phyloP scores from a whole-genome alignment of 1,140 invertebrate genomes.

The Trichonephila clavata region DNA sequence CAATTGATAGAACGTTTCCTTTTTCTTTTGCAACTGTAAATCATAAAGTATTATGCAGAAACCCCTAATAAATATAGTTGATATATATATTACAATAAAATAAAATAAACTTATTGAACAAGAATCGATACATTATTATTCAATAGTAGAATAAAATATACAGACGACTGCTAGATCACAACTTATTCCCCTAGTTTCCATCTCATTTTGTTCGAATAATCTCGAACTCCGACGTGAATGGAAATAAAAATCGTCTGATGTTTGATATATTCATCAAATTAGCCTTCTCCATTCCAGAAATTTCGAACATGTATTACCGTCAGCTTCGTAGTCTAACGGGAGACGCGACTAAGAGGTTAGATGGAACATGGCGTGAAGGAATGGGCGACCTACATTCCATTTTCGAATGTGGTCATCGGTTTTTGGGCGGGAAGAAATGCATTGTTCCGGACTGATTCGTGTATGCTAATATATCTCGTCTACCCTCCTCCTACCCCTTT shows the following conservation, averaged over 20 bases:
- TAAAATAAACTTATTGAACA: too few relatives aligned
- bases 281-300: neutral
- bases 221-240: too few relatives aligned
- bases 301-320: neutral
- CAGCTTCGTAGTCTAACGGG: neutral
- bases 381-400: conserved; percentile 5
- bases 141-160: too few relatives aligned
- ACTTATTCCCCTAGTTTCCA: too few relatives aligned
- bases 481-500: neutral
- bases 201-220: too few relatives aligned
- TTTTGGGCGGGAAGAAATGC: conserved; percentile 18
- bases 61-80: too few relatives aligned
- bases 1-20: too few relatives aligned
- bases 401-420: conserved; percentile 10
- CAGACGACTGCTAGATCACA: too few relatives aligned
- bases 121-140: too few relatives aligned
- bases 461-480: neutral
- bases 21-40: too few relatives aligned
- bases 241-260: neutral
- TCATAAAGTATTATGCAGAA: too few relatives aligned
- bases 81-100: too few relatives aligned
- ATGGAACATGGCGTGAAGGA: neutral
- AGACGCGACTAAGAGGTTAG: neutral
- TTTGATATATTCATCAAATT: neutral
- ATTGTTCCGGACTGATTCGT: conserved; percentile 26